Conservation (phyloP, 2,888 invertebrate genomes). For the Vandiemenella viatica region DNA sequence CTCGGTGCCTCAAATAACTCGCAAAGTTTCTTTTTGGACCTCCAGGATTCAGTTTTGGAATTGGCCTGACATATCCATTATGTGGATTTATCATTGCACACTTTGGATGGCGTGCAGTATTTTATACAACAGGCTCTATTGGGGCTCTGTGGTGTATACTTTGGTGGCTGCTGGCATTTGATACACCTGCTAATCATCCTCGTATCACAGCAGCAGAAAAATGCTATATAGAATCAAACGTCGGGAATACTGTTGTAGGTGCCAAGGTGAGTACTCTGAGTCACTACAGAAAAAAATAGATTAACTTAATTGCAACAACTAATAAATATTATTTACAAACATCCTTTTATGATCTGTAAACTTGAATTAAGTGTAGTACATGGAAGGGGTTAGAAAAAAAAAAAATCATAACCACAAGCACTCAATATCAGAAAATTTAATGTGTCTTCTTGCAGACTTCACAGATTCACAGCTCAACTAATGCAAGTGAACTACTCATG, state of each 20-base stretch:
- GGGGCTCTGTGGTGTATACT: constrained; percentile 48
- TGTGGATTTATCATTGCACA: constrained; percentile 53
- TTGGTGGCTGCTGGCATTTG: constrained; percentile 53
- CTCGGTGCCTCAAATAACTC: too few species aligned
- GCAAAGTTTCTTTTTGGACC: constrained; percentile 4
- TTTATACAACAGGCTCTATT: constrained; percentile 52
- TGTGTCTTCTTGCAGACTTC: too few species aligned
- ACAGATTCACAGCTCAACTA: too few species aligned
- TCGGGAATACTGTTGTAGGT: constrained; percentile 37
- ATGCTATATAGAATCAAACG: constrained; percentile 47
- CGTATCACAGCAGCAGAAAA: constrained; percentile 47
- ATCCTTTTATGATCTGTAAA: too few species aligned
- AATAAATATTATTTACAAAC: too few species aligned
- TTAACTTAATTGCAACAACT: too few species aligned
- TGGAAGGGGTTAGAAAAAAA: too few species aligned
- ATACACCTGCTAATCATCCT: constrained; percentile 51
- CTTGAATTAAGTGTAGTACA: too few species aligned
- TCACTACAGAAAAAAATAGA: too few species aligned
- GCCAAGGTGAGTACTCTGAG: constrained; percentile 25
- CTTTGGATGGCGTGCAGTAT: constrained; percentile 50
- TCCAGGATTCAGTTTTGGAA: constrained; percentile 55
- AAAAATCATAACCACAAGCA: too few species aligned
- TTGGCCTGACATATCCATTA: constrained; percentile 52
- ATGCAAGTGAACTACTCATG: too few species aligned
- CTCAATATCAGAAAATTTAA: too few species aligned